Evolutionary conservation across 2,888 invertebrate species (phyloP).

Genomic region (Blastobasis adustella): DNA sequence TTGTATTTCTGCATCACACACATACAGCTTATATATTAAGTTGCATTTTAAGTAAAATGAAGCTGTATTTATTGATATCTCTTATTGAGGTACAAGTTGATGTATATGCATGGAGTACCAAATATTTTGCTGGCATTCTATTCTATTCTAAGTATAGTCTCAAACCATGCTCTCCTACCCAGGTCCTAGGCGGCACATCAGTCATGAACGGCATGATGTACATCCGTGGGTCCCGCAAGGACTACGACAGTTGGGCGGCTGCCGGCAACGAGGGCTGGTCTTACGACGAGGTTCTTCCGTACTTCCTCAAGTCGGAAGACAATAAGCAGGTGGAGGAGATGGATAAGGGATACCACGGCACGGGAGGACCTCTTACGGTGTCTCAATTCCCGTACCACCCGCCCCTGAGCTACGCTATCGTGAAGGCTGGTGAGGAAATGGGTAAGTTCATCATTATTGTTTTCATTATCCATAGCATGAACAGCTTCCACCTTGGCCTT

Average conservation of each 20-base stretch:
- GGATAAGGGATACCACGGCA: slow-evolving; percentile 84
- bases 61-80: no score
- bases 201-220: slow-evolving; percentile 98
- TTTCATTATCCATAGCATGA: no score
- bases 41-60: no score
- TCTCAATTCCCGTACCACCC: slow-evolving; percentile 91
- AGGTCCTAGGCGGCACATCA: slow-evolving; percentile 93
- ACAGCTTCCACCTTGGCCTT: no score
- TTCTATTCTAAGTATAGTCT: not conserved
- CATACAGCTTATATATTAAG: no score
- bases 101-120: no score
- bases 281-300: slow-evolving; percentile 91
- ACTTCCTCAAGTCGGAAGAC: slow-evolving; percentile 91
- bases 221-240: slow-evolving; percentile 89
- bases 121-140: not conserved
- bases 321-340: slow-evolving; percentile 81
- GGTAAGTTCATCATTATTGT: slow-evolving; percentile 55
- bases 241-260: slow-evolving; percentile 91
- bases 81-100: no score
- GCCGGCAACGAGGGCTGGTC: slow-evolving; percentile 92
- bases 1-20: no score
- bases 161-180: slow-evolving; percentile 7
- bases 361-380: slow-evolving; percentile 85
- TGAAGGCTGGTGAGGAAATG: slow-evolving; percentile 85
- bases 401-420: slow-evolving; percentile 84